These are phyloP conservation scores for Choreutis nemorana DNA, from an alignment of 2,888 invertebrate genomes.

Conservation along the genomic window DNA sequence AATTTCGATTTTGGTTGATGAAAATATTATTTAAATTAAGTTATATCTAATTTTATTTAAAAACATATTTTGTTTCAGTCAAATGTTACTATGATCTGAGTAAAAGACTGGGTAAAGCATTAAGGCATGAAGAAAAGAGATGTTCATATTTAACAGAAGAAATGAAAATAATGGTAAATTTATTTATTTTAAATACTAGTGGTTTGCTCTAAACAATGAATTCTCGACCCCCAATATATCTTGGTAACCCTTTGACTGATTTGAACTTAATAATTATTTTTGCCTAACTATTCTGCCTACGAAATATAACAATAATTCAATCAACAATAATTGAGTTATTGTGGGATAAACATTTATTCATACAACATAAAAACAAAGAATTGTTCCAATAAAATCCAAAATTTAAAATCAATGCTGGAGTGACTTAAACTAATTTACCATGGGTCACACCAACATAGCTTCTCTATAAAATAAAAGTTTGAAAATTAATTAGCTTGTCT, in stretches of 20 bases:
- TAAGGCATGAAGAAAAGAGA: slow-evolving; percentile 90
- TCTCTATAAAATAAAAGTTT: too few species aligned
- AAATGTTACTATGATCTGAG: slow-evolving; percentile 95
- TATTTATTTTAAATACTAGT: slow-evolving; percentile 5
- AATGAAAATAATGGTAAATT: slow-evolving; percentile 82
- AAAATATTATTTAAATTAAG: background rate
- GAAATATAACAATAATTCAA: too few species aligned
- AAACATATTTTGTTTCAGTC: slow-evolving; percentile 53
- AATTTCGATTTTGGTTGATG: slow-evolving; percentile 7
- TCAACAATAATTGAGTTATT: slow-evolving; percentile 3
- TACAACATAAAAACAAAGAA: slow-evolving; percentile 1
- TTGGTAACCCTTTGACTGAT: slow-evolving; percentile 3
- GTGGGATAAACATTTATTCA: slow-evolving; percentile 5
- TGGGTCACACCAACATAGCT: too few species aligned
- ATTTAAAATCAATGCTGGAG: too few species aligned
- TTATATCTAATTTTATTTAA: slow-evolving; percentile 3
- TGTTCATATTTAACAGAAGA: slow-evolving; percentile 89
- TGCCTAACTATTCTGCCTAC: background rate
- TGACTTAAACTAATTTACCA: too few species aligned
- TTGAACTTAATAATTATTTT: background rate
- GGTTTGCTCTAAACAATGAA: too few species aligned
- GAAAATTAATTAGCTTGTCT: too few species aligned
- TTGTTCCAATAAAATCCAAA: background rate
- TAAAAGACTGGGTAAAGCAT: slow-evolving; percentile 84
- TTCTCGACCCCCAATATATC: too few species aligned